Evolutionary conservation across 2,888 invertebrate species (phyloP).

Genomic region (Magallana nippona): DNA sequence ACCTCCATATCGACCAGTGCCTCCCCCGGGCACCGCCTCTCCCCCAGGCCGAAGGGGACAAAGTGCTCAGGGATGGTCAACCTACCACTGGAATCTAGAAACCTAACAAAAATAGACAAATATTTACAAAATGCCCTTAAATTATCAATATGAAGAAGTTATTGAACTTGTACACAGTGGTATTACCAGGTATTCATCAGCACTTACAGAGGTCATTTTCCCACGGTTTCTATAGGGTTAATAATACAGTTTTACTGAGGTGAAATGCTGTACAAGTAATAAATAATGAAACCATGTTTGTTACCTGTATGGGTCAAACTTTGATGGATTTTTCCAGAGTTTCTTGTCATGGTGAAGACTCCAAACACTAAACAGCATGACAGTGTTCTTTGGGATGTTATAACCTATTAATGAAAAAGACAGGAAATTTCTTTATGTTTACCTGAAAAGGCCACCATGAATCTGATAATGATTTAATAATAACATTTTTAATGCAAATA

Average conservation of each 20-base stretch:
- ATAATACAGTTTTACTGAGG: background rate
- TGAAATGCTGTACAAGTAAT: background rate
- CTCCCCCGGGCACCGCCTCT: constrained; percentile 69
- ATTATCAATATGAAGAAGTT: no score
- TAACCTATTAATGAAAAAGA: constrained; percentile 57
- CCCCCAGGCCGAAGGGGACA: constrained; percentile 68
- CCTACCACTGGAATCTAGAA: constrained; percentile 60
- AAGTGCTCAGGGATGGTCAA: constrained; percentile 70
- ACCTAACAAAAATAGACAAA: constrained; percentile 56
- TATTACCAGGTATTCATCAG: no score
- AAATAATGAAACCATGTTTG: background rate
- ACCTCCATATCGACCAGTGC: constrained; percentile 67
- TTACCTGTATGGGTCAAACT: constrained; percentile 71
- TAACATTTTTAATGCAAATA: background rate
- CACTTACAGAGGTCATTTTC: background rate
- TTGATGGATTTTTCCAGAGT: constrained; percentile 71
- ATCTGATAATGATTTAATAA: background rate
- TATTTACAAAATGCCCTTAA: no score
- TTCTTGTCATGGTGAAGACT: constrained; percentile 70
- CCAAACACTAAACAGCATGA: constrained; percentile 71
- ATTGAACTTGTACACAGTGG: no score
- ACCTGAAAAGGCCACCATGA: background rate
- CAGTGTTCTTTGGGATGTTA: constrained; percentile 63
- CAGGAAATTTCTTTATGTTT: background rate
- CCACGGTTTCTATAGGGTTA: background rate